Percentiles rank a stretch among this genome's conserved stretches.
These are phyloP conservation scores for Arenaria interpres DNA, from an alignment of 2,113 vertebrate species.

Conservation along the genomic window DNA sequence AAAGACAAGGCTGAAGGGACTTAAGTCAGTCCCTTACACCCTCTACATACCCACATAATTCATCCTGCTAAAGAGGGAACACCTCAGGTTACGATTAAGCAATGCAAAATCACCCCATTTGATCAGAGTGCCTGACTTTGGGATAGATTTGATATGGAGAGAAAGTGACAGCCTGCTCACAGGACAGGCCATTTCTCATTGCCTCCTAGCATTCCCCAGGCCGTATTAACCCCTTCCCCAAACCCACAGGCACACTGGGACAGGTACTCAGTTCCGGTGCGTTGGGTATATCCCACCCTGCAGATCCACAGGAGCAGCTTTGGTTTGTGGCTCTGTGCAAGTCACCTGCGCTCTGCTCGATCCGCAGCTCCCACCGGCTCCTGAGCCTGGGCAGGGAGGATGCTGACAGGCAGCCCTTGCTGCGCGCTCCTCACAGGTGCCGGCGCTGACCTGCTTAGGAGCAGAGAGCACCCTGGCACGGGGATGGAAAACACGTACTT, in stretches of 20 bases:
- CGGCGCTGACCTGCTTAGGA: not conserved
- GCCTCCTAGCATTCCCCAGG: not conserved
- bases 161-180: not conserved
- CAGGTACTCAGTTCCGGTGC: rapidly evolving
- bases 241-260: not conserved
- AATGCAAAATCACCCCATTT: not conserved
- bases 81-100: not conserved
- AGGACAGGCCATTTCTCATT: not conserved
- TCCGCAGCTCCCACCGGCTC: not conserved
- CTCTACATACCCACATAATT: not conserved
- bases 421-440: not conserved
- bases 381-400: rapidly evolving
- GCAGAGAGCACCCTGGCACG: rapidly evolving
- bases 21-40: not conserved
- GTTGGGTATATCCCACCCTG: rapidly evolving
- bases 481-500: not conserved
- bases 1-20: not conserved
- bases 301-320: not conserved
- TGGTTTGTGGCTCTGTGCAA: not conserved
- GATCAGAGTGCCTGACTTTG: not conserved
- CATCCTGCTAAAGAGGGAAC: not conserved
- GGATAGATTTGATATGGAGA: not conserved
- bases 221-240: not conserved
- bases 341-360: not conserved
- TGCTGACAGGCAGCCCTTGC: not conserved